Conservation (phyloP, 1,140 invertebrate species). For the Goniozus legneri region DNA sequence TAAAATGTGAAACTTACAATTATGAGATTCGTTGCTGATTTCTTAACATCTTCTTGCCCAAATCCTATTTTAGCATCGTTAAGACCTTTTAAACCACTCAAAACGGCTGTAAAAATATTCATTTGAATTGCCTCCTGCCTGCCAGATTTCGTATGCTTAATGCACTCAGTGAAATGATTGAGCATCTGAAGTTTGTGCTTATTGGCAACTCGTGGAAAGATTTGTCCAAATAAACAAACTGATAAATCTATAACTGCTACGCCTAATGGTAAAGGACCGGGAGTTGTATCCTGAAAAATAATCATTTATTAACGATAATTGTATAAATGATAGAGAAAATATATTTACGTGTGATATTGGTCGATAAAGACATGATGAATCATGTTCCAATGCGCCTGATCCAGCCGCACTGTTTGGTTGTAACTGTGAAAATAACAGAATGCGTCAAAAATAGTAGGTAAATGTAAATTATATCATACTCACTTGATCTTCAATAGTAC, state of each 20-base stretch:
- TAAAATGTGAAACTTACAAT: conserved; percentile 53
- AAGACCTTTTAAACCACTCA: conserved; percentile 84
- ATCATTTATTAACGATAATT: neutral
- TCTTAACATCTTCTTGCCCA: conserved; percentile 87
- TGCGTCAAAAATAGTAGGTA: conserved; percentile 11
- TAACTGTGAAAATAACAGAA: conserved; percentile 57
- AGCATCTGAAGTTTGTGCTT: conserved; percentile 96
- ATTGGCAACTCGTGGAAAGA: conserved; percentile 90
- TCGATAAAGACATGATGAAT: conserved; percentile 86
- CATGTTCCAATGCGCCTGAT: conserved; percentile 93
- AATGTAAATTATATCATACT: conserved; percentile 19
- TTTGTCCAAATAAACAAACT: conserved; percentile 86
- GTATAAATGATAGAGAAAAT: conserved; percentile 10
- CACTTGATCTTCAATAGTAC: conserved; percentile 96
- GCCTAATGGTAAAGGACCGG: conserved; percentile 90
- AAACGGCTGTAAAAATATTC: conserved; percentile 92
- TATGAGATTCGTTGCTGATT: conserved; percentile 77
- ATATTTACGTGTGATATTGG: conserved; percentile 59
- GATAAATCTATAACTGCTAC: conserved; percentile 95
- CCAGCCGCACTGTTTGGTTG: conserved; percentile 90
- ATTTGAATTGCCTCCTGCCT: conserved; percentile 94
- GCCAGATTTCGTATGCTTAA: conserved; percentile 86
- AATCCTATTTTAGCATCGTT: conserved; percentile 83
- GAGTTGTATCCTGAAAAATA: conserved; percentile 59
- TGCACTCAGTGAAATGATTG: conserved; percentile 93